Base-by-base conservation (phyloP, 2,113 vertebrate genomes). In the Brachyhypopomus gauderio region DNA sequence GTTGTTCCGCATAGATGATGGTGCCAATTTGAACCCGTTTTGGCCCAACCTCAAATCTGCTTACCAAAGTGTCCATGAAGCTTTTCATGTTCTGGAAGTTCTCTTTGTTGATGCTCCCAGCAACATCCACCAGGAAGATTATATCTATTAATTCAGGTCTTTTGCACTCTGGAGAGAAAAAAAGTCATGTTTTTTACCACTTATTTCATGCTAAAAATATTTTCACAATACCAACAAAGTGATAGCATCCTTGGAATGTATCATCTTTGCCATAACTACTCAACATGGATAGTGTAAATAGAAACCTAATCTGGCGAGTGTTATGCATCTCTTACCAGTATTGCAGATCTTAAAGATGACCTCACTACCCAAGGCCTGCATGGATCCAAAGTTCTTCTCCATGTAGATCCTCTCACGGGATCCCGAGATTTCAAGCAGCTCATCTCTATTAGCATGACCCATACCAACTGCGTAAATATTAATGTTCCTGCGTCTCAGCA, bases 381-480 rank as follows among this genome's bases (percentile, higher is more conserved):
- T 86, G 1, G 82, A 91, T 1, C 93, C 88, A 85, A 94, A 94
- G 76, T 90, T 86, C 36, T 85, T 90, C 72, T 91, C 89, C 2
- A 83, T 20, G 14, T 90, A 93, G 23, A 93, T 86, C 81, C 82
- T 91, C 4, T 91, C 88, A 34, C 79, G 34, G 0, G 90, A 85
- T 1, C 93, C 92, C 1, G 92, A 92, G 80, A 96, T 95, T 80
- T 94, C 93, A 71, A 91, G 36, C 81, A 96, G 91, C 81, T 96
- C 92, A 5, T 90, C 85, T 23, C 34, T 85, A 84, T 91, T 89
- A 23, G 94, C 94, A 0, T 88, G 60, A 9, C 83, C 77, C 7
- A 96, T 89, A n/a, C 95, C 95, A 11, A 96, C 92, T 64, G 95
- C 90, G 5, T 93, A 94, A 79, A 95, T 80, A n/a, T 78, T 16